Evolutionary conservation across 1,140 invertebrate species (phyloP), one percentile per base, ranked within the genome.

Genomic region (Atopsyche davidsoni): DNA sequence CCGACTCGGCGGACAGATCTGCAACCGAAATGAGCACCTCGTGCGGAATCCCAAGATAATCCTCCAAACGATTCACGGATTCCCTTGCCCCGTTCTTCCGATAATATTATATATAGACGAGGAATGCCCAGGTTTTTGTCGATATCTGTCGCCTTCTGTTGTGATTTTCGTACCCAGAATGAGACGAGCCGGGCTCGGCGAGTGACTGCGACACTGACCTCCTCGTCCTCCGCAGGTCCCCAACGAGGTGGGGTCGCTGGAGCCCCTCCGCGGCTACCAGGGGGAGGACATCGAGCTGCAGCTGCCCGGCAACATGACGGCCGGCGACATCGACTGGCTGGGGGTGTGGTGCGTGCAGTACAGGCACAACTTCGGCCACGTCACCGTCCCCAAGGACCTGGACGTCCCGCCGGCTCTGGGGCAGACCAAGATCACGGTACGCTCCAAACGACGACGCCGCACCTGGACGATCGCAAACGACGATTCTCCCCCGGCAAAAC

Each of bases 271-370:
- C 2, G 81, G 82, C 0, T 96, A 96, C 66, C 83, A 88, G 61
- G 90, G 89, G 0, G 87, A 93, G 64, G 89, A 93, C 64, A 92
- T 96, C 25, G 89, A 92, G 66, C 84, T 92, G 43, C 85, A 90
- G 53, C 65, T 96, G 28, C 91, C 91, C 0, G 84, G 82, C 11
- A 84, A 86, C 53, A 64, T 92, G 54, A 93, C 90, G 0, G 86
- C 92, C 3, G 88, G 91, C 64, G 88, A 94, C 64, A 90, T 96
- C 42, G 87, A 94, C 63, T 95, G 89, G 89, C 70, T 95, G n/a
- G 78, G 86, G 0, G 82, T 95, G 0, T 96, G 89, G 88, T 91
- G 88, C 63, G 82, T 90, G 6, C 75, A 84, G 64, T 89, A 87
- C 64, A 74, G 81, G 22, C 87, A 93, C 59, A 94, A 94, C 72